A percentile compares a stretch with the other conserved stretches of the same genome.
These are phyloP conservation scores for Epizoanthus stellaris DNA, from an alignment of 92 coral and sea anemone genomes.

Conservation along the genomic window DNA sequence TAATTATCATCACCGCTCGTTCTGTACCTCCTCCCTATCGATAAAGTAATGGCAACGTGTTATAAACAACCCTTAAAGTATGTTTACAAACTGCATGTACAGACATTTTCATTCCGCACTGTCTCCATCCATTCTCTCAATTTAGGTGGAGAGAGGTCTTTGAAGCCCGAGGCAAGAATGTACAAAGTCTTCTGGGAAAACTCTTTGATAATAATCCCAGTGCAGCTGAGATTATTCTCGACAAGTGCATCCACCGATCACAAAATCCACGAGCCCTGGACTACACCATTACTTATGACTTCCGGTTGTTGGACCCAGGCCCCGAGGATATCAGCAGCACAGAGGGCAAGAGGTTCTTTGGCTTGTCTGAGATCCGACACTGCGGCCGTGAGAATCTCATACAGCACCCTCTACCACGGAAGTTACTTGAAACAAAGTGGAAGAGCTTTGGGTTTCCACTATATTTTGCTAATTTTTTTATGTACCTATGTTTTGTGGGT, in stretches of 20 bases:
- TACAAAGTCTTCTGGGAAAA: slow-evolving; percentile 61
- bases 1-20: too few relatives aligned
- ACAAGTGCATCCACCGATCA: slow-evolving; percentile 74
- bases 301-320: slow-evolving; percentile 86
- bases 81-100: too few relatives aligned
- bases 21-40: too few relatives aligned
- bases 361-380: slow-evolving; percentile 58
- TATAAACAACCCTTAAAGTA: too few relatives aligned
- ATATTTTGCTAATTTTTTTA: slow-evolving; percentile 62
- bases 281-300: slow-evolving; percentile 72
- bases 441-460: slow-evolving; percentile 69
- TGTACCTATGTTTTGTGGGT: slow-evolving; percentile 57
- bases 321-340: slow-evolving; percentile 60
- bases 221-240: slow-evolving; percentile 76
- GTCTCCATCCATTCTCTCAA: too few relatives aligned
- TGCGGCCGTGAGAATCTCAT: slow-evolving; percentile 69
- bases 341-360: slow-evolving; percentile 64
- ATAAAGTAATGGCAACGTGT: too few relatives aligned
- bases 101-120: too few relatives aligned
- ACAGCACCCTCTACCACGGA: slow-evolving; percentile 71
- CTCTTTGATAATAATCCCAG: slow-evolving; percentile 74
- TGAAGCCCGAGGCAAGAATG: slow-evolving; percentile 15
- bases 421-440: slow-evolving; percentile 78
- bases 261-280: slow-evolving; percentile 44
- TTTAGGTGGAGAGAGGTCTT: slow-evolving; percentile 32